Base-by-base conservation (phyloP, 1,140 invertebrate species). In the Gryon sp. region DNA sequence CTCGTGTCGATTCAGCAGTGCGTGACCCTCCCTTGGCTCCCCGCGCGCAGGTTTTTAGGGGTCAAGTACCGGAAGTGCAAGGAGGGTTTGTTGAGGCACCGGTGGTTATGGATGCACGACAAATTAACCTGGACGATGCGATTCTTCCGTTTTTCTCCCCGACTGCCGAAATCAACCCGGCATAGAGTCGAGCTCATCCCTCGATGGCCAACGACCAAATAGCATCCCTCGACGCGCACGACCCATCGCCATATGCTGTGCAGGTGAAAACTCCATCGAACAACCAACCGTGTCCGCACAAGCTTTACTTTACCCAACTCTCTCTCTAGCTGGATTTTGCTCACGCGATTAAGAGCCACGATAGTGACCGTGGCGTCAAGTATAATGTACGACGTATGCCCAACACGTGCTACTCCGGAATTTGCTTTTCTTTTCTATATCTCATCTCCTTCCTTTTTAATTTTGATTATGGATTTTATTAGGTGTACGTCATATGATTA, bases 51-150 rank as follows among this genome's bases (percentile, higher is more conserved):
- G 75, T 72, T 76, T 66, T n/a, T n/a, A n/a, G 80, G 79, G 81
- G 81, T 83, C 82, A 83, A 83, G 81, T 80, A 83, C 79, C 81
- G 81, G 81, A 84, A 82, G 34, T 53, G 74, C 74, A 66, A 60
- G 55, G 55, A 76, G 46, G 65, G 68, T 66, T 34, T 59, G 20
- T 30, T 16, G 26, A 73, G 63, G 74, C 66, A 78, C 59, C 69
- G 59, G 66, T 76, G 78, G 57, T 79, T 78, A 69, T 81, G 78
- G 80, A 81, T 82, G 82, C 76, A 70, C 78, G 80, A 76, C 81
- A 77, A 84, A 82, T 83, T 83, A 81, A 84, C 80, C 80, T 65
- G 73, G 72, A 74, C 76, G 69, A 78, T 53, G 65, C 69, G 70
- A 73, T 68, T 78, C 59, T 69, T 78, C 77, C 66, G 72, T 63